Evolutionary conservation across 2,113 vertebrate genomes (phyloP), one percentile per base, ranked within the genome.

Genomic region (Elgaria multicarinata): DNA sequence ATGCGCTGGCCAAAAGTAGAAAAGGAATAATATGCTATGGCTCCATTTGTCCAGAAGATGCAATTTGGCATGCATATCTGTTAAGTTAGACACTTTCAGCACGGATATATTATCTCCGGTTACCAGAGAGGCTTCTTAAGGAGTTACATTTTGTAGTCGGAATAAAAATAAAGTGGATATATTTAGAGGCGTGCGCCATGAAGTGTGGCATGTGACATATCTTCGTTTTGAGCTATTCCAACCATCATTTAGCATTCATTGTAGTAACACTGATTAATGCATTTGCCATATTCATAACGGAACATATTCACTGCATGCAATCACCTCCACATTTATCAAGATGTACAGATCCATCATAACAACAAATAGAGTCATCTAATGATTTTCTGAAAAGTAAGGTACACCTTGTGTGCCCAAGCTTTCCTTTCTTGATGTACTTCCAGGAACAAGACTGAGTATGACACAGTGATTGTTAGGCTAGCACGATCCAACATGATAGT

Each of bases 151-250:
- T 76, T 4, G 26, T 89, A 46, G 1, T 2, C 4, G n/a, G 10
- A 67, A 71, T 85, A 83, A 53, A n/a, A 76, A 80, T 3, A 46
- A 87, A 87, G 86, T 69, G 1, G 1, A 58, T 0, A 0, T 67
- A 0, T 0, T 24, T 62, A 75, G 69, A 9, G n/a, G 28, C 7
- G 3, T 36, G 64, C 31, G 83, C 36, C 44, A 46, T 5, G 39
- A n/a, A 36, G 31, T 20, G 55, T 4, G 0, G 0, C 31, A 16
- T 36, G 46, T 0, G 0, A 62, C 3, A 3, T 20, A 55, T 24
- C 0, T 3, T 0, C 6, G 0, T 6, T 31, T 33, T 69, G n/a
- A 33, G 26, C 10, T 0, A 69, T 55, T 1, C 0, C 66, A 16
- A 16, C 22, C 33, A 10, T 31, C 33, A 0, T 28, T n/a, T 55